Percentiles rank a stretch among this genome's conserved stretches.
Conservation (phyloP, 1,140 invertebrate genomes). For the Conopomorpha cramerella region DNA sequence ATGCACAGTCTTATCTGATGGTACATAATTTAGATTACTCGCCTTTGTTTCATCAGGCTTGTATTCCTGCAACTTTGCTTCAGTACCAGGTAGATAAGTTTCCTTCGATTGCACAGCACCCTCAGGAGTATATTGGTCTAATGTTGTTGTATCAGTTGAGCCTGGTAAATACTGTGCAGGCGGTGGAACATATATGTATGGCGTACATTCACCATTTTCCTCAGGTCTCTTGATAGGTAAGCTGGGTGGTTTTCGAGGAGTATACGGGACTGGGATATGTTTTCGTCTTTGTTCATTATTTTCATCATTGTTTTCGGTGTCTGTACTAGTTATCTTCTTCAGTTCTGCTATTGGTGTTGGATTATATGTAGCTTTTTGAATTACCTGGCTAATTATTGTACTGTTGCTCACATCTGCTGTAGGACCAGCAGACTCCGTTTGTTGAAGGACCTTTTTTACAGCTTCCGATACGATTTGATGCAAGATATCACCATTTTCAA, state of each 20-base stretch:
- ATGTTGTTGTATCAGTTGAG: constrained; percentile 21
- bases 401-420: constrained; percentile 4
- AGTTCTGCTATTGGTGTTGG: constrained; percentile 59
- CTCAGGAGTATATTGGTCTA: constrained; percentile 43
- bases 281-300: constrained; percentile 29
- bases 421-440: constrained; percentile 22
- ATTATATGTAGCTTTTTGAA: constrained; percentile 43
- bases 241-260: constrained; percentile 45
- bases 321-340: constrained; percentile 38
- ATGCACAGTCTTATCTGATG: constrained; percentile 36
- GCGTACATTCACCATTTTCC: constrained; percentile 28
- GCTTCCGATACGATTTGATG: constrained; percentile 54
- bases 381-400: constrained; percentile 8
- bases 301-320: constrained; percentile 27
- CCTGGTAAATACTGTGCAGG: constrained; percentile 46
- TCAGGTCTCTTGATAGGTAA: constrained; percentile 36
- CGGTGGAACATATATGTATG: constrained; percentile 38
- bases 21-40: constrained; percentile 31
- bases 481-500: constrained; percentile 43
- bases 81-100: constrained; percentile 42
- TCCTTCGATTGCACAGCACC: constrained; percentile 29
- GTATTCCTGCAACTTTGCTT: constrained; percentile 35
- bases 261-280: constrained; percentile 58
- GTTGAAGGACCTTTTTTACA: constrained; percentile 50
- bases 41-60: constrained; percentile 27